Base-by-base conservation (phyloP, 1,140 invertebrate genomes). In the Phymastichus coffea region DNA sequence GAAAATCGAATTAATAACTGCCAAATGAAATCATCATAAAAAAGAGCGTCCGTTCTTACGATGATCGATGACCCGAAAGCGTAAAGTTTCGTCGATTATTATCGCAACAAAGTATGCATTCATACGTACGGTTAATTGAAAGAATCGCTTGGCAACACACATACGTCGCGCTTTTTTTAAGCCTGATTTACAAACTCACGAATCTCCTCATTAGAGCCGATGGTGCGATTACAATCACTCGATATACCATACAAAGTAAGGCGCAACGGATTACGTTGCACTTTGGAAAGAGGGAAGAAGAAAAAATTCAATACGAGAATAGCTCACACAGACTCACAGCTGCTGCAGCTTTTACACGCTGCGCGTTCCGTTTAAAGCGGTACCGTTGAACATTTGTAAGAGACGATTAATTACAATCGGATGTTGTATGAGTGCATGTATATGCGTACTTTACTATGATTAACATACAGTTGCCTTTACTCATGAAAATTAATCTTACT, bases 141-240 rank as follows among this genome's bases (percentile, higher is more conserved):
- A 15, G 12, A 25, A 4, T 17, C 43, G 43, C 38, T n/a, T 12
- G n/a, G 9, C 37, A 20, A 37, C 23, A 52, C 14, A 19, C 15
- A 40, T 12, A 2, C 14, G 17, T 38, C 3, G 3, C 14, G 51
- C 28, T n/a, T 10, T 46, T 46, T 35, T 46, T 46, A 35, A 46
- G n/a, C 33, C 30, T 28, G 23, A 47, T 38, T 20, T 55, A 20
- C 33, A 52, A n/a, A 20, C 48, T 40, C 30, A 43, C 52, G n/a
- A n/a, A 46, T 58, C 28, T n/a, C 35, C 40, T 58, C 46, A 49
- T 57, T 57, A 57, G 37, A 35, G 22, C 26, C 19, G 20, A 41
- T 23, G 14, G 26, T 19, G 35, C 12, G 37, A 49, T 49, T 49
- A 43, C 30, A 41, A 28, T 25, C 20, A 12, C 8, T 9, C 15